phyloP scores from a whole-genome alignment of 2,888 invertebrate genomes.

The Dasysyrphus tricinctus region DNA sequence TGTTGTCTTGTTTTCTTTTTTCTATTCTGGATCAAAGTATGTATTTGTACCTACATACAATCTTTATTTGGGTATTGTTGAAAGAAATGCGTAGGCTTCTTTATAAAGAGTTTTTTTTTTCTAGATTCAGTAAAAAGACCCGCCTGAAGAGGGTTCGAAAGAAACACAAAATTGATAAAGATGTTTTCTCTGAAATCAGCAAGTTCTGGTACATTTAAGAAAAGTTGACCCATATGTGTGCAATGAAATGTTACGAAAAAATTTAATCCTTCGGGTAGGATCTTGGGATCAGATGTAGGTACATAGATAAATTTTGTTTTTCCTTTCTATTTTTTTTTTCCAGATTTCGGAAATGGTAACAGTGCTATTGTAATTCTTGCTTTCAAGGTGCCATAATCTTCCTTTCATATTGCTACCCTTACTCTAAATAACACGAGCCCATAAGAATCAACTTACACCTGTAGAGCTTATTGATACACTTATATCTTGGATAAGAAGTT shows the following conservation, averaged over 20 bases:
- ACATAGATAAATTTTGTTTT: neutral
- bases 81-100: slow-evolving; percentile 12
- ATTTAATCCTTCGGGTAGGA: slow-evolving; percentile 7
- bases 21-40: neutral
- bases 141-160: slow-evolving; percentile 14
- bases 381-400: too few relatives aligned
- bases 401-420: too few relatives aligned
- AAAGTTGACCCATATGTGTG: slow-evolving; percentile 21
- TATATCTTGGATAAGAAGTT: too few relatives aligned
- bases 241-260: neutral
- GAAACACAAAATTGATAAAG: slow-evolving; percentile 4
- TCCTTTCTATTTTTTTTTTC: neutral
- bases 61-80: slow-evolving; percentile 10
- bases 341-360: neutral
- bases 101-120: neutral
- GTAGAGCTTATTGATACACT: too few relatives aligned
- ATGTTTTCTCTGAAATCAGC: slow-evolving; percentile 23
- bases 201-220: slow-evolving; percentile 19
- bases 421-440: too few relatives aligned
- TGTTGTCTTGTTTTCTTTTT: neutral
- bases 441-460: too few relatives aligned
- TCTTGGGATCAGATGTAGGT: slow-evolving; percentile 1
- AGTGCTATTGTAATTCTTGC: too few relatives aligned
- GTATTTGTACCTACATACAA: neutral
- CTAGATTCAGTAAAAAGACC: neutral